Percentiles rank a stretch among this genome's conserved stretches.
Evolutionary conservation across 2,888 invertebrate species (phyloP).

Genomic region (Macrophya annulata): DNA sequence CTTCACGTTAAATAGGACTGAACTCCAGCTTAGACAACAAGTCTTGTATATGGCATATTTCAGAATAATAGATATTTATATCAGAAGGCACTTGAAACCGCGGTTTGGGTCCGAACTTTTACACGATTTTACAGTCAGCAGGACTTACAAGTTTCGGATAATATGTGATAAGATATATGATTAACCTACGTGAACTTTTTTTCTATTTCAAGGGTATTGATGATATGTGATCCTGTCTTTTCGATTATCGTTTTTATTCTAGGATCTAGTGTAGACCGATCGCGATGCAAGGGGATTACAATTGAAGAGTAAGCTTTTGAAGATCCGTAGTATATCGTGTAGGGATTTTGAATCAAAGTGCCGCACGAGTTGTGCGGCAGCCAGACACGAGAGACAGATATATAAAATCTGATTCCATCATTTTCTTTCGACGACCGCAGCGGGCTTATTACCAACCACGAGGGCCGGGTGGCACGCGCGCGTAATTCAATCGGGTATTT

Average conservation of each 20-base stretch:
- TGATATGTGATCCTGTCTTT: background rate
- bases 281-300: slow-evolving; percentile 8
- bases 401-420: slow-evolving; percentile 46
- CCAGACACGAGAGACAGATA: slow-evolving; percentile 40
- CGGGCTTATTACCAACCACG: slow-evolving; percentile 52
- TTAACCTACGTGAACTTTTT: background rate
- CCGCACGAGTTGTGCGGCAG: slow-evolving; percentile 26
- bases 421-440: slow-evolving; percentile 52
- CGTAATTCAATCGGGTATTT: slow-evolving; percentile 78
- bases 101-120: background rate
- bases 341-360: background rate
- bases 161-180: background rate
- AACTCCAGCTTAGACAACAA: background rate
- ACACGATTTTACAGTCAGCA: background rate
- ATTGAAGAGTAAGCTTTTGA: slow-evolving; percentile 42
- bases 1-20: background rate
- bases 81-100: background rate
- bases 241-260: background rate
- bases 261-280: slow-evolving; percentile 13
- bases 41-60: background rate
- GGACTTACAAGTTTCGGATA: background rate
- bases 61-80: background rate
- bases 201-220: background rate
- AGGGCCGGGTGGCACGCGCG: slow-evolving; percentile 75
- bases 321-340: background rate